A percentile compares a stretch with the other conserved stretches of the same genome.
Conservation (phyloP, 2,113 vertebrate genomes). For the Xiphorhynchus elegans region DNA sequence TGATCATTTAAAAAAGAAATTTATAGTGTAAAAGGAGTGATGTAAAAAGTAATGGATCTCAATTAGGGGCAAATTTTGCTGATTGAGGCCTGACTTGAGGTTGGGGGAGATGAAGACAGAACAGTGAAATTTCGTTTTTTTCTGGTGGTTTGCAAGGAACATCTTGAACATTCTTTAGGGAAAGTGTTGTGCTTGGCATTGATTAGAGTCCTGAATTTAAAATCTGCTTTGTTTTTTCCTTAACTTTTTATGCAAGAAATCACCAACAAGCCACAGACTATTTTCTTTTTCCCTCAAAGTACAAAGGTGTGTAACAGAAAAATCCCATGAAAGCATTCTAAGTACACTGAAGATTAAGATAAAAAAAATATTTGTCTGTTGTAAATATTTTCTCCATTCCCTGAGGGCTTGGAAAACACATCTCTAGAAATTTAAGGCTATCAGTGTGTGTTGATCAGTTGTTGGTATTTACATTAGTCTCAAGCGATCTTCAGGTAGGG, state of each 20-base stretch:
- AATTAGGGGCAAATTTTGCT: neutral
- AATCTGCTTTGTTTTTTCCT: neutral
- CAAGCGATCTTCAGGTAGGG: neutral
- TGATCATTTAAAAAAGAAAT: neutral
- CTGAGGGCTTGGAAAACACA: conserved; percentile 6
- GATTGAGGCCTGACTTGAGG: neutral
- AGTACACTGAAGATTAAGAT: conserved; percentile 46
- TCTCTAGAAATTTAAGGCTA: neutral
- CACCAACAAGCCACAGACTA: neutral
- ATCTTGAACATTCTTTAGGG: neutral
- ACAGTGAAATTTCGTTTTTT: neutral
- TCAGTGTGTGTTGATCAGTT: conserved; percentile 20
- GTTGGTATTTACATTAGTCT: conserved; percentile 49
- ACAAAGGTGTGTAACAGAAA: conserved; percentile 8
- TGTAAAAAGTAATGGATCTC: neutral
- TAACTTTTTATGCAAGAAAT: neutral
- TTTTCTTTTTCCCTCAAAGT: neutral
- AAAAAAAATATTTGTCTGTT: conserved; percentile 3
- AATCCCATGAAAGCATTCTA: conserved; percentile 10
- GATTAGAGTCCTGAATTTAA: neutral
- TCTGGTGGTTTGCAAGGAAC: neutral
- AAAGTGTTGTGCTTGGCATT: neutral
- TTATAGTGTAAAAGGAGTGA: neutral
- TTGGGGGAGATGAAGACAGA: neutral
- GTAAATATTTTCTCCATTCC: conserved; percentile 54